phyloP scores from a whole-genome alignment of 2,113 vertebrate genomes.

The Prochilodus magdalenae region DNA sequence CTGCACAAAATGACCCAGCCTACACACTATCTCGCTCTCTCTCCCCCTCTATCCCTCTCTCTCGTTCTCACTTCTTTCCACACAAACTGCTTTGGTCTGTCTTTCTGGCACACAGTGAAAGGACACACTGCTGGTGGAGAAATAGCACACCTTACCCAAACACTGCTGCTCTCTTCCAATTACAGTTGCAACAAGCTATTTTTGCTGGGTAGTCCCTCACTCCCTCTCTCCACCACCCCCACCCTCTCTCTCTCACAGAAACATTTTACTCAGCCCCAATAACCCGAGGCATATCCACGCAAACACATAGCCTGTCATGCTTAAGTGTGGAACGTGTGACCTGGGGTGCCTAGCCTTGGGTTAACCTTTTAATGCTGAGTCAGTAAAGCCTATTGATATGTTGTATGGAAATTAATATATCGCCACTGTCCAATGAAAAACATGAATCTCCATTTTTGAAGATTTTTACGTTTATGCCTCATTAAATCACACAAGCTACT shows the following conservation, averaged over 20 bases:
- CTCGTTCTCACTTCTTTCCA: background rate
- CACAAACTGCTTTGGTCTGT: slow-evolving; percentile 5
- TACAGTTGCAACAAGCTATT: slow-evolving; percentile 2
- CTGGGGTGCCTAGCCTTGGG: background rate
- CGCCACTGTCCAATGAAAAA: too few relatives aligned
- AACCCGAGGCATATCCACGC: background rate
- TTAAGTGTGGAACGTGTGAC: too few relatives aligned
- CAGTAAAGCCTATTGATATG: too few relatives aligned
- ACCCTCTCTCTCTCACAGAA: background rate
- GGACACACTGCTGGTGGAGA: background rate
- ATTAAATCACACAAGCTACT: too few relatives aligned
- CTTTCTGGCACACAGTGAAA: background rate
- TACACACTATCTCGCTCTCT: background rate
- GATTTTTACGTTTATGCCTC: too few relatives aligned
- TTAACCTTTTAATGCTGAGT: too few relatives aligned
- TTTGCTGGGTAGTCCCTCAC: background rate
- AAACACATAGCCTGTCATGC: background rate
- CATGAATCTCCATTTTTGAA: too few relatives aligned
- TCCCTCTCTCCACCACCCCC: background rate
- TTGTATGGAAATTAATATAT: too few relatives aligned
- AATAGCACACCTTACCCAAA: slow-evolving; percentile 3
- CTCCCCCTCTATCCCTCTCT: background rate
- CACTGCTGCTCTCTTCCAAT: background rate
- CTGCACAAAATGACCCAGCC: slow-evolving; percentile 25
- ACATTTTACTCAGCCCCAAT: background rate